Base-by-base conservation (phyloP, 2,113 vertebrate species). In the Myotis lucifugus region DNA sequence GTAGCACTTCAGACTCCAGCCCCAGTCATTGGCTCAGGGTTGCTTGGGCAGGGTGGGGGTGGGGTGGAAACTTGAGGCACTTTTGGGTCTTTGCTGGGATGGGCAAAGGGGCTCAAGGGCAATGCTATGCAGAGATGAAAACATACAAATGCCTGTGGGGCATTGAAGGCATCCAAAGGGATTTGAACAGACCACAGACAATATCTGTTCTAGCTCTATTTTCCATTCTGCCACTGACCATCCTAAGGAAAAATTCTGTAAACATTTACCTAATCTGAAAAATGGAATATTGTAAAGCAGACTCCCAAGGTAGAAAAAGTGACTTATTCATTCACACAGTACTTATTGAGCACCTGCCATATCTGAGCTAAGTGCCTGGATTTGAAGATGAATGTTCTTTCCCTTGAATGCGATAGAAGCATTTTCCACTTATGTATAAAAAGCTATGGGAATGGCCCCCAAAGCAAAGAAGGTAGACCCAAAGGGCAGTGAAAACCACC, bases 341-440 rank as follows among this genome's bases (percentile, higher is more conserved):
- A 37, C 54, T 50, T 85, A 9, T 37, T 72, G 95, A 88, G 27
- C 21, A 27, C 4, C n/a, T 88, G 11, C 10, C 3, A 6, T 61
- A 54, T 48, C 21, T 32, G 50, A 64, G 21, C 5, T 59, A 90
- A 88, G 13, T 52, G 13, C 70, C 87, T 87, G 21, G 15, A 79
- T 79, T 76, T 88, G 83, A 92, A 88, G 90, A 93, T 48, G 34
- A 87, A 64, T 50, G 12, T 50, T 83, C 59, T 83, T 88, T 66
- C 56, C 37, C 50, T 74, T 69, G 66, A 70, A 61, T 59, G 27
- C 90, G 8, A n/a, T 82, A 69, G 56, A 29, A 46, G 5, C 14
- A 9, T 94, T 93, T 54, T 29, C 85, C 21, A 72, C 13, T 67
- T 79, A 40, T 9, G 0, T 50, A 64, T 74, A 69, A 59, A 82